phyloP scores from a whole-genome alignment of 2,888 invertebrate species.

The Argyresthia goedartella region DNA sequence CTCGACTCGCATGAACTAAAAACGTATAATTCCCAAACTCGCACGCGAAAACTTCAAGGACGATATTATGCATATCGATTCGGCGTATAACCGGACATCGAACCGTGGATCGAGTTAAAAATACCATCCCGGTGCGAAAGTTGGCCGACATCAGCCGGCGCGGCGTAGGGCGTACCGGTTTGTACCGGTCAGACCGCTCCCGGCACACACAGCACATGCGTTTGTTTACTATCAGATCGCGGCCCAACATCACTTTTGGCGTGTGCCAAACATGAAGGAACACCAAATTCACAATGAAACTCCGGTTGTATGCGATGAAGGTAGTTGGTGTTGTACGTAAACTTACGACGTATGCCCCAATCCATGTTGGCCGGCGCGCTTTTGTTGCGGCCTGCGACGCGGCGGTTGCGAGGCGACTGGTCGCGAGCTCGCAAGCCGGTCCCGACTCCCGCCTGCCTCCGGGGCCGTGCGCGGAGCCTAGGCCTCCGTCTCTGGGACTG shows the following conservation, averaged over 20 bases:
- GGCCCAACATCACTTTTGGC: background rate
- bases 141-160: conserved; percentile 61
- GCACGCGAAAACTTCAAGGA: conserved; percentile 40
- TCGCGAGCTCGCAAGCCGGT: conserved; percentile 36
- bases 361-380: conserved; percentile 46
- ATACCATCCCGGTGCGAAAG: conserved; percentile 48
- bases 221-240: conserved; percentile 61
- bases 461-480: conserved; percentile 15
- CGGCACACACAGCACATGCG: conserved; percentile 49
- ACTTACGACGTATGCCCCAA: conserved; percentile 70
- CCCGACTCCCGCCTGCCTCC: conserved; percentile 38
- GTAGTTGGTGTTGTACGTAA: conserved; percentile 15
- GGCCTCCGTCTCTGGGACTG: conserved; percentile 5
- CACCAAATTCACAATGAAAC: background rate
- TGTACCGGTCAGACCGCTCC: conserved; percentile 62
- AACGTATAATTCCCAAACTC: conserved; percentile 14
- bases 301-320: background rate
- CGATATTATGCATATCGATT: conserved; percentile 64
- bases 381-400: conserved; percentile 47
- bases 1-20: too few species aligned
- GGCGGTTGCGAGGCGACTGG: conserved; percentile 58
- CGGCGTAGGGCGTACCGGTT: too few species aligned
- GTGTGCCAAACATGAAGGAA: background rate
- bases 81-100: conserved; percentile 63
- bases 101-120: conserved; percentile 68